These are phyloP conservation scores for Polyergus mexicanus DNA, from an alignment of 1,140 invertebrate species.

Conservation along the genomic window DNA sequence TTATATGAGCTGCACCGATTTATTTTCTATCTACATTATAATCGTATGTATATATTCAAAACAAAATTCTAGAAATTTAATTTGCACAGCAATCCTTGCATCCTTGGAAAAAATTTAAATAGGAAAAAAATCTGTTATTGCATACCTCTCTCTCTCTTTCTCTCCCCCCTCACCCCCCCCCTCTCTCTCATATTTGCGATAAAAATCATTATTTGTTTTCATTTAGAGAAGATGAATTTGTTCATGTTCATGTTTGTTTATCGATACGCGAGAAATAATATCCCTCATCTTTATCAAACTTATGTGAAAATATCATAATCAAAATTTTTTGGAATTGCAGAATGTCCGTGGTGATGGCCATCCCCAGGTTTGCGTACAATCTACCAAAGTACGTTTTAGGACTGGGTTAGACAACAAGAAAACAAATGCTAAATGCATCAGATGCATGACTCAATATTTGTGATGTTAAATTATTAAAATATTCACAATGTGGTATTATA, in stretches of 20 bases:
- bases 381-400: constrained; percentile 92
- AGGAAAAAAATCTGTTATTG: background rate
- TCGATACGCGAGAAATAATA: background rate
- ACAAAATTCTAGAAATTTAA: background rate
- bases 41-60: background rate
- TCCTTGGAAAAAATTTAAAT: background rate
- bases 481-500: background rate
- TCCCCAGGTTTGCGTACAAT: constrained; percentile 92
- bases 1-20: background rate
- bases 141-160: too few relatives aligned
- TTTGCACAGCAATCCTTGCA: background rate
- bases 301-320: constrained; percentile 3
- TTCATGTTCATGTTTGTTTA: background rate
- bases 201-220: background rate
- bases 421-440: constrained; percentile 33
- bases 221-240: background rate
- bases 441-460: constrained; percentile 46
- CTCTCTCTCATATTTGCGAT: background rate
- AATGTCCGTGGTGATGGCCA: constrained; percentile 91
- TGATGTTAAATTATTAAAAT: constrained; percentile 60
- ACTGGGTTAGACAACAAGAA: constrained; percentile 87
- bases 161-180: too few relatives aligned
- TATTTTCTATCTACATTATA: constrained; percentile 3
- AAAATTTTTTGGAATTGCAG: constrained; percentile 85
- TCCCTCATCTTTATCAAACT: background rate